Evolutionary conservation across 92 coral and sea anemone genomes (phyloP).

Genomic region (Diadumene lineata): DNA sequence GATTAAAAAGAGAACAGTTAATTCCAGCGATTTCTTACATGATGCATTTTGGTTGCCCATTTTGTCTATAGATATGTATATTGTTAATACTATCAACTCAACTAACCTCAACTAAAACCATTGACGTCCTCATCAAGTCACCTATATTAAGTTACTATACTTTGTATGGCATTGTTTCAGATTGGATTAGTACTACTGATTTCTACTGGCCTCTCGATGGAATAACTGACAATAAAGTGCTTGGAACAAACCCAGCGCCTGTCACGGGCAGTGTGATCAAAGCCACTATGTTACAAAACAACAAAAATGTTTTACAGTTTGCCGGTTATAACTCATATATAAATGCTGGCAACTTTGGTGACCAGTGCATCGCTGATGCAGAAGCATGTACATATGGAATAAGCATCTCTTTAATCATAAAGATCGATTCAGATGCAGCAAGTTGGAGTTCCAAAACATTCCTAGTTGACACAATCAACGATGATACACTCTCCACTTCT

Average conservation of each 20-base stretch:
- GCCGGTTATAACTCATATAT: slow-evolving; percentile 57
- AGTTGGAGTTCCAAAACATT: slow-evolving; percentile 62
- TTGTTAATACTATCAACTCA: no score
- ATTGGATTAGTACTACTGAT: slow-evolving; percentile 88
- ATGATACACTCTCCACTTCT: slow-evolving; percentile 41
- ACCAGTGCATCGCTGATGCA: slow-evolving; percentile 66
- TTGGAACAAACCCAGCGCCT: slow-evolving; percentile 70
- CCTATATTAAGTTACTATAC: no score
- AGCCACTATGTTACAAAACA: slow-evolving; percentile 52
- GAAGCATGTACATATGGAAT: slow-evolving; percentile 64
- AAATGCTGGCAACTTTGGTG: slow-evolving; percentile 44
- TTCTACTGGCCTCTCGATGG: slow-evolving; percentile 87
- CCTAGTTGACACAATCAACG: slow-evolving; percentile 69
- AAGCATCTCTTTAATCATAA: slow-evolving; percentile 74
- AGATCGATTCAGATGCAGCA: slow-evolving; percentile 60
- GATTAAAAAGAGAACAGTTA: no score
- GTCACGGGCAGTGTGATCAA: slow-evolving; percentile 54
- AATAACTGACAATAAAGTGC: slow-evolving; percentile 47
- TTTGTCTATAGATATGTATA: no score
- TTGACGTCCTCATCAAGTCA: no score
- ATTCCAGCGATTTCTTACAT: no score
- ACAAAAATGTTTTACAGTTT: slow-evolving; percentile 65
- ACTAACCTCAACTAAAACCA: no score
- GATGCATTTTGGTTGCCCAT: no score
- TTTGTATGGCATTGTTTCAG: slow-evolving; percentile 34